Base-by-base conservation (phyloP, 1,140 invertebrate species). In the Aphelenchoides besseyi region DNA sequence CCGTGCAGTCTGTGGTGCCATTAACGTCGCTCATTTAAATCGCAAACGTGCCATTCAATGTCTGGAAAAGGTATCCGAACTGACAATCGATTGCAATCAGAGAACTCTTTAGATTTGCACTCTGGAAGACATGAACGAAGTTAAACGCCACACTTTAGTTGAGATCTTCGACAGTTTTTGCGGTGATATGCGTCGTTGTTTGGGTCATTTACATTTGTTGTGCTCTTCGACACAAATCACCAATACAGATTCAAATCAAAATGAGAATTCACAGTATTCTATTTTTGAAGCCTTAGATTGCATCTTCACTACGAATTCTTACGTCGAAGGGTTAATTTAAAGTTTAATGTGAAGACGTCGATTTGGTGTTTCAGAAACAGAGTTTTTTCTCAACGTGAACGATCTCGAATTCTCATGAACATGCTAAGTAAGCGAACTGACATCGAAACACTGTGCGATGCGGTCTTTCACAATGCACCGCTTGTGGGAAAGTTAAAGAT, bases 201-300 rank as follows among this genome's bases (percentile, higher is more conserved):
- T 66, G 63, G 36, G 30, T 3, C 16, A 66, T 37, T 32, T 66
- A 29, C 63, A 66, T 26, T 66, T 66, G 1, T 26, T 66, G 36
- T 36, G 32, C 1, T 36, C 32, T 28, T 23, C 16, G 63, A 16
- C n/a, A 2, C 1, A 1, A 8, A 16, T 1, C 30, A 55, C 12
- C 36, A 29, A 1, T 66, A n/a, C 63, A 66, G 63, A 37, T 12
- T 16, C 16, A 66, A 35, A 16, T 12, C 16, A 32, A 16, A 18
- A 12, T 16, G 12, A 29, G 30, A 66, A 33, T 12, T 33, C 30
- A 18, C 16, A 66, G 30, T 53, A 18, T 32, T 36, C 32, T 12
- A 66, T 66, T n/a, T 66, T 66, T 33, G 63, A 66, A 2, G 63
- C 63, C 12, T 29, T 66, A 33, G 32, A 66, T 37, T 16, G 32